Base-by-base conservation (phyloP, 1,140 invertebrate genomes). In the Phortica variegata region DNA sequence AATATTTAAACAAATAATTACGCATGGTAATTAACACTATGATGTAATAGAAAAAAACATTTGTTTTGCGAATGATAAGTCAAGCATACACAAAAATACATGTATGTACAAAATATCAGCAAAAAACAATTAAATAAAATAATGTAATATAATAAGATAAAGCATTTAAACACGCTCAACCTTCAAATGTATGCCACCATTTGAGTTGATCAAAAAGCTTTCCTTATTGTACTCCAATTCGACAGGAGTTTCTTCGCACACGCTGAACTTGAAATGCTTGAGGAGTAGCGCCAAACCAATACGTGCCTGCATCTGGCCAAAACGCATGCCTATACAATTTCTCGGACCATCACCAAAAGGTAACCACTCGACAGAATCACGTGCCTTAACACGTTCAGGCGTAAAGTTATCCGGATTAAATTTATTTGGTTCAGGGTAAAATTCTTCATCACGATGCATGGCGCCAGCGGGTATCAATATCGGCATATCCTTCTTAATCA, bases 331-430 rank as follows among this genome's bases (percentile, higher is more conserved):
- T 44, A 71, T 59, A 43, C 75, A 77, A 47, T 72, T 75, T 1
- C 74, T 54, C 3, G 74, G 74, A 10, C 74, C 74, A 13, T 75
- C 74, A 3, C 86, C 86, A 52, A 86, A 87, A 0, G 85, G 82
- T 17, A 87, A 60, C 62, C 77, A 84, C 10, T 79, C 58, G 4
- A 75, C 73, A 0, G 58, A 77, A 44, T 74, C 78, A 0, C 83
- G 74, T 19, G 69, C 62, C n/a, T 58, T 52, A 6, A 69, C 56
- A 16, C 82, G 81, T 42, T 86, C 84, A 0, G 79, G 73, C 1
- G 77, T 54, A 57, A 88, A 88, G 54, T 85, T 74, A 10, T 87
- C 85, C 0, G 87, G 88, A 62, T 85, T 76, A 52, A 86, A 89
- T 9, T 52, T 59, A 16, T 85, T 75, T 3, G 87, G 86, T 47